A percentile compares a stretch with the other conserved stretches of the same genome.
Evolutionary conservation across 2,113 vertebrate genomes (phyloP).

Genomic region (Chunga burmeisteri): DNA sequence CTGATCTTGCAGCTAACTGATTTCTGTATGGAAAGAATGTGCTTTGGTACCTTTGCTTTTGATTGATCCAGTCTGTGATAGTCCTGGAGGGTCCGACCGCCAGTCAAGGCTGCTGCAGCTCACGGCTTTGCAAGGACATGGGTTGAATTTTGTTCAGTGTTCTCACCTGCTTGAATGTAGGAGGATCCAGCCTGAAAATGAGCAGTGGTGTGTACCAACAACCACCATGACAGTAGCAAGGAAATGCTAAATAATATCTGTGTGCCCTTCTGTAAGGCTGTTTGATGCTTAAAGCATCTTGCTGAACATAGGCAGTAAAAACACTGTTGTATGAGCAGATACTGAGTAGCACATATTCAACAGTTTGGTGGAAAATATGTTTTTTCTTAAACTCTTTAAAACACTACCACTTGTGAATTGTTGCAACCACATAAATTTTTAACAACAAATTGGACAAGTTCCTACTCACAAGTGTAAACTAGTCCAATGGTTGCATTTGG

Average conservation of each 20-base stretch:
- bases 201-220: not conserved
- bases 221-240: not conserved
- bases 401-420: not conserved
- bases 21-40: not conserved
- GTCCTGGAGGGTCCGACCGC: accelerated
- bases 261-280: not conserved
- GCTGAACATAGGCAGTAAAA: not conserved
- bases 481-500: no score
- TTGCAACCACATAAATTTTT: not conserved
- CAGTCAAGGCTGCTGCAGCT: not conserved
- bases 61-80: not conserved
- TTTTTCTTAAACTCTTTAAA: not conserved
- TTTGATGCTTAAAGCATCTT: not conserved
- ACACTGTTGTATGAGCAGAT: not conserved
- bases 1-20: not conserved
- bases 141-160: not conserved
- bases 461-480: not conserved
- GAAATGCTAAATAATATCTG: not conserved
- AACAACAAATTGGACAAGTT: not conserved
- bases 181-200: not conserved
- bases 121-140: not conserved
- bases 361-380: not conserved
- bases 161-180: not conserved
- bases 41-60: not conserved
- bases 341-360: not conserved